Conservation (phyloP, 1,140 invertebrate species). For the Drosophila bipectinata region DNA sequence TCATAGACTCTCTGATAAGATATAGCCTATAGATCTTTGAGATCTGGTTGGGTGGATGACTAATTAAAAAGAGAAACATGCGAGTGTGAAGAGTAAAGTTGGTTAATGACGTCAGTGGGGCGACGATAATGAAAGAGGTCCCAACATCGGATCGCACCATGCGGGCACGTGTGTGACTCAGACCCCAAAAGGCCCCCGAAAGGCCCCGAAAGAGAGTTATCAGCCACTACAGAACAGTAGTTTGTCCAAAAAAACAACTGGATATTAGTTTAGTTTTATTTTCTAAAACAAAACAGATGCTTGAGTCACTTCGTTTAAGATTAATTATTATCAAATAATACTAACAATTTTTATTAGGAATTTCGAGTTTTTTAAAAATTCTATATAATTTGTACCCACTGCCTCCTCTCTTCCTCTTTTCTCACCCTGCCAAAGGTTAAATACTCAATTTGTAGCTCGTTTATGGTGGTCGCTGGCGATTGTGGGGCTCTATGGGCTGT, state of each 20-base stretch:
- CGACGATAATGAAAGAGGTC: conserved; percentile 52
- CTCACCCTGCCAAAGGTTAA: conserved; percentile 70
- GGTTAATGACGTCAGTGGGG: conserved; percentile 64
- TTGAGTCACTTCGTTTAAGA: too few relatives aligned
- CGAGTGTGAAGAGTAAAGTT: conserved; percentile 39
- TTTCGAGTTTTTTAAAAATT: too few relatives aligned
- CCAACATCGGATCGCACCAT: conserved; percentile 41
- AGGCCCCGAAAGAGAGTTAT: neutral
- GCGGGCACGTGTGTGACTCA: conserved; percentile 61
- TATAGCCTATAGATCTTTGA: neutral
- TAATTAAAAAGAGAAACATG: conserved; percentile 35
- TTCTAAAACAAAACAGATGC: neutral
- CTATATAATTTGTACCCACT: neutral
- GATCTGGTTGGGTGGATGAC: conserved; percentile 38
- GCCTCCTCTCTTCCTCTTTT: conserved; percentile 7
- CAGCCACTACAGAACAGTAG: neutral
- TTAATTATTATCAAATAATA: too few relatives aligned
- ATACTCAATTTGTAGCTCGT: conserved; percentile 74
- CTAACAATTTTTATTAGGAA: too few relatives aligned
- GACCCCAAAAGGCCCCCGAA: conserved; percentile 8
- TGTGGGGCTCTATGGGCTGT: conserved; percentile 32
- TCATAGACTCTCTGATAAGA: neutral
- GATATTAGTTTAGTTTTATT: neutral
- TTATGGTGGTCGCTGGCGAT: conserved; percentile 56
- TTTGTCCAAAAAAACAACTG: neutral